These are phyloP conservation scores for Drosophila prolongata DNA, from an alignment of 2,888 invertebrate genomes.

Conservation along the genomic window DNA sequence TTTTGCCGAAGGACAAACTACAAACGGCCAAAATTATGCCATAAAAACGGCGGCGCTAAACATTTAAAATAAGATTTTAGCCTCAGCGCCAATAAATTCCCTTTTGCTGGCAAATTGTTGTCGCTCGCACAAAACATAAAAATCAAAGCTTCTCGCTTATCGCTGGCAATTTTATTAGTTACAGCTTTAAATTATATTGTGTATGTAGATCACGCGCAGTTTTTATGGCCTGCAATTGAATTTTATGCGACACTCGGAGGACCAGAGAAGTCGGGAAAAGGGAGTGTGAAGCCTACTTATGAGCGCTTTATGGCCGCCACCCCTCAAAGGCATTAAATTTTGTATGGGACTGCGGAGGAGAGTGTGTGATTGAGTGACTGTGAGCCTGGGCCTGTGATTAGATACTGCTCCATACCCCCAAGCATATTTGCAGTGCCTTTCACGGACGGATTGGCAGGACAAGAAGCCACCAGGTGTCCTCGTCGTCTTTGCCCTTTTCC, in stretches of 20 bases:
- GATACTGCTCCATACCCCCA: conserved; percentile 32
- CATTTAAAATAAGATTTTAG: conserved; percentile 67
- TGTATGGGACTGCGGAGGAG: conserved; percentile 4
- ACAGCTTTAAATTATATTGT: conserved; percentile 70
- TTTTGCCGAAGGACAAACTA: conserved; percentile 37
- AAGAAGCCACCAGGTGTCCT: conserved; percentile 26
- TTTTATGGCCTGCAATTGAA: conserved; percentile 74
- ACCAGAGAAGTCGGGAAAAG: not conserved
- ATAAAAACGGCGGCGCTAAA: conserved; percentile 64
- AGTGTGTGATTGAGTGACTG: conserved; percentile 14
- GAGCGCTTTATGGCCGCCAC: conserved; percentile 54
- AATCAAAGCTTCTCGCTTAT: conserved; percentile 65
- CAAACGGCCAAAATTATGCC: conserved; percentile 57
- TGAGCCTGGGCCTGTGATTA: conserved; percentile 52
- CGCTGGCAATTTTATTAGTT: conserved; percentile 66
- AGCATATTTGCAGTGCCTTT: conserved; percentile 53
- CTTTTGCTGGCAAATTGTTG: conserved; percentile 50
- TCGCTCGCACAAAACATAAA: conserved; percentile 54
- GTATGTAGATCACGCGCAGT: conserved; percentile 63
- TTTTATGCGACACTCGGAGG: conserved; percentile 56
- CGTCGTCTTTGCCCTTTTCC: conserved; percentile 26
- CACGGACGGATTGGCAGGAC: conserved; percentile 18
- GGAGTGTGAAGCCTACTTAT: conserved; percentile 58
- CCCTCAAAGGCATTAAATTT: conserved; percentile 34
- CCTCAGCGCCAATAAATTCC: conserved; percentile 40